Base-by-base conservation (phyloP, 2,888 invertebrate species). In the Tipula confusa region DNA sequence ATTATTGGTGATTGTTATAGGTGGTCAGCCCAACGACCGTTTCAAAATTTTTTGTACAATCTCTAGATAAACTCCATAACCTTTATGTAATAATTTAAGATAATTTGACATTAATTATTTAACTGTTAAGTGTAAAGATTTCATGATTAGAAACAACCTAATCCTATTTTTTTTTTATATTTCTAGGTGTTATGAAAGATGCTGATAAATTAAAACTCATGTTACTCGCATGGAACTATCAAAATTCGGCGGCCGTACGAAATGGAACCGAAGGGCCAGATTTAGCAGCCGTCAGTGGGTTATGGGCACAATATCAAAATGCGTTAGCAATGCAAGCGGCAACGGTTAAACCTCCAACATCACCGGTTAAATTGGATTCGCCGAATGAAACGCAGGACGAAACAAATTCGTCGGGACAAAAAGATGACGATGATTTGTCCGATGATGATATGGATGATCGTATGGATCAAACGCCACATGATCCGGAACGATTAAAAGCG, bases 401-500 rank as follows among this genome's bases (percentile, higher is more conserved):
- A 89, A 96, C 96, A 0, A 96, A 96, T 86, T 96, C 96, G 85
- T 96, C 96, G 84, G 96, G 96, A 6, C 94, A 96, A 87, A 96
- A 96, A 88, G 96, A 97, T 86, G 95, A 94, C 86, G 95, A 95
- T 87, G 96, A 96, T 86, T 92, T 90, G 0, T 92, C 92, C 0
- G 96, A 96, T 88, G 97, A 97, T 88, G 97, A 97, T 88, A 96
- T 95, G 84, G 97, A 97, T 88, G 97, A 98, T 88, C 93, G 97
- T 87, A 93, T 97, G 85, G 97, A 97, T 88, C 95, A 96, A 83
- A 95, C 96, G 86, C 91, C 93, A 84, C 95, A 96, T 86, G 98
- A 98, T 89, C 97, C 97, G 0, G 98, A 98, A 90, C 92, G 98
- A 89, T 93, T 98, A 86, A 98, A 98, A 90, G 97, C 98, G 85